Percentiles rank a stretch among this genome's conserved stretches.
These are phyloP conservation scores for Anodontia alba DNA, from an alignment of 2,888 invertebrate species.

Conservation along the genomic window DNA sequence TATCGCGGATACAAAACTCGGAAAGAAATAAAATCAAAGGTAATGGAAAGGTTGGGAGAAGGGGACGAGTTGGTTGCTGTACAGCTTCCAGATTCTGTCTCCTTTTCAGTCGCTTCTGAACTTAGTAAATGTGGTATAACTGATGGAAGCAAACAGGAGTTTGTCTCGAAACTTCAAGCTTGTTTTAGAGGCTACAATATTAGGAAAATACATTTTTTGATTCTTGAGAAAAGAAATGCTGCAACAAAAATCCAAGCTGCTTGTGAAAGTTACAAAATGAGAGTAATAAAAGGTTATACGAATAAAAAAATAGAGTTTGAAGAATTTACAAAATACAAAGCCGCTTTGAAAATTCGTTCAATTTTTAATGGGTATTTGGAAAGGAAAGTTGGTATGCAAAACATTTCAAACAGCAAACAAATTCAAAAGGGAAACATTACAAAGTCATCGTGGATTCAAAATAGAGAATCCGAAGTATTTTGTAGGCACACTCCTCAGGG, in stretches of 20 bases:
- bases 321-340: constrained; percentile 26
- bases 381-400: constrained; percentile 28
- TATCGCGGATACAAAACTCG: constrained; percentile 52
- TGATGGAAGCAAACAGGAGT: constrained; percentile 24
- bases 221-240: constrained; percentile 1
- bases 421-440: not conserved
- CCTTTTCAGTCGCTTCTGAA: not conserved
- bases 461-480: not conserved
- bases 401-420: not conserved
- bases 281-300: constrained; percentile 27
- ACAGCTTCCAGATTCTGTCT: not conserved
- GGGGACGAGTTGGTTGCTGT: not conserved
- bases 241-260: constrained; percentile 58
- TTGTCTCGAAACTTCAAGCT: constrained; percentile 20
- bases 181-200: not conserved
- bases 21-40: constrained; percentile 26
- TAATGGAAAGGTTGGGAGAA: not conserved
- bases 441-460: not conserved
- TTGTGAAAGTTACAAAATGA: constrained; percentile 39
- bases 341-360: constrained; percentile 52
- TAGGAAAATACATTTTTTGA: not conserved
- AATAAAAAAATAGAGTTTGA: not conserved
- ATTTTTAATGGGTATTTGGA: constrained; percentile 47
- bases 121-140: not conserved
- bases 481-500: not conserved